These are phyloP conservation scores for Ectemnius cavifrons DNA, from an alignment of 2,888 invertebrate genomes.

Conservation along the genomic window DNA sequence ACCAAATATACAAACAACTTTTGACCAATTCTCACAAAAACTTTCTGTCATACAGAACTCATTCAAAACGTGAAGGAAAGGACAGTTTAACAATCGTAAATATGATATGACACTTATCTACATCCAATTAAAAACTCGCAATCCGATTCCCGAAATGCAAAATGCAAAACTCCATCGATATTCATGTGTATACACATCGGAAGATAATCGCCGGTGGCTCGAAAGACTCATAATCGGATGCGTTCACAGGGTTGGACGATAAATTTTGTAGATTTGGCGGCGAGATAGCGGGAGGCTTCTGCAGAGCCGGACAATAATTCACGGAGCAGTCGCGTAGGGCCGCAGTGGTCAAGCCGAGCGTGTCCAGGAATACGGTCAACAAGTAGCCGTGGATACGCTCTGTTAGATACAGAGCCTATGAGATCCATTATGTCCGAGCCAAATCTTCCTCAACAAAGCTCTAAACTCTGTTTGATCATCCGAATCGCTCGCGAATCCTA, in stretches of 20 bases:
- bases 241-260: conserved; percentile 69
- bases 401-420: conserved; percentile 50
- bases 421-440: conserved; percentile 57
- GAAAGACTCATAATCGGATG: conserved; percentile 71
- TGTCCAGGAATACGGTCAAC: conserved; percentile 65
- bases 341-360: conserved; percentile 37
- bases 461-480: conserved; percentile 32
- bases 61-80: too few relatives aligned
- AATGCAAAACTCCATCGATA: too few relatives aligned
- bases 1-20: too few relatives aligned
- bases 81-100: too few relatives aligned
- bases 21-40: too few relatives aligned
- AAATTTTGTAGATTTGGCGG: conserved; percentile 69
- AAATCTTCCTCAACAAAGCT: conserved; percentile 47
- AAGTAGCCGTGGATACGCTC: conserved; percentile 68
- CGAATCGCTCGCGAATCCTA: neutral
- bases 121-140: too few relatives aligned
- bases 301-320: conserved; percentile 67
- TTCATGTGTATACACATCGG: too few relatives aligned
- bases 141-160: too few relatives aligned
- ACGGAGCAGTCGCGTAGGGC: conserved; percentile 51
- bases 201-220: conserved; percentile 10
- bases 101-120: too few relatives aligned
- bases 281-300: conserved; percentile 64
- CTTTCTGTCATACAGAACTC: too few relatives aligned